Percentiles rank a stretch among this genome's conserved stretches.
phyloP scores from a whole-genome alignment of 2,113 vertebrate genomes.

The Lates calcarifer region DNA sequence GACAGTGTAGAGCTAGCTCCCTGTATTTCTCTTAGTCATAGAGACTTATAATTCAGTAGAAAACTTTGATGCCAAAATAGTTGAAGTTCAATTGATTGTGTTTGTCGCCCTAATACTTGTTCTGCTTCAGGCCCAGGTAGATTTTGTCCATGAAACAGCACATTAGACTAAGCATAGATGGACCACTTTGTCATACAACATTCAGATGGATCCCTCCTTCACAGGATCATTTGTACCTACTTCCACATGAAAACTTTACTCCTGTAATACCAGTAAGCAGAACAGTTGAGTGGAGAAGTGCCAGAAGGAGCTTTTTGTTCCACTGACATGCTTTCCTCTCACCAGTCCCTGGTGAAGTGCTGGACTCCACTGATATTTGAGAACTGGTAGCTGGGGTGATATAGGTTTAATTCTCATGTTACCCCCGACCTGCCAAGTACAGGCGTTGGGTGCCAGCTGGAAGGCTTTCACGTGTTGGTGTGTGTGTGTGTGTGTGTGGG shows the following conservation, averaged over 20 bases:
- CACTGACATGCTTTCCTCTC: conserved; percentile 76
- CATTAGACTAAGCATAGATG: neutral
- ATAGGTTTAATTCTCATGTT: conserved; percentile 89
- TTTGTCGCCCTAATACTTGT: conserved; percentile 2
- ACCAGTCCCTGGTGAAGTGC: conserved; percentile 83
- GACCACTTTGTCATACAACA: conserved; percentile 23
- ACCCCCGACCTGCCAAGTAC: conserved; percentile 84
- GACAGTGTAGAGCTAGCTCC: neutral
- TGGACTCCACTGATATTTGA: conserved; percentile 89
- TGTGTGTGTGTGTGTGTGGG: conserved; percentile 26
- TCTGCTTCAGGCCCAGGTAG: neutral
- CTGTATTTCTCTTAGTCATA: neutral
- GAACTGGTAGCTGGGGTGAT: conserved; percentile 82
- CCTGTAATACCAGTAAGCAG: conserved; percentile 52
- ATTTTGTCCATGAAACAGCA: neutral
- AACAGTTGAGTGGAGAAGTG: conserved; percentile 74
- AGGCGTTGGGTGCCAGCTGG: conserved; percentile 85
- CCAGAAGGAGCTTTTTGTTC: conserved; percentile 80
- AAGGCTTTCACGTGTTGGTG: conserved; percentile 82
- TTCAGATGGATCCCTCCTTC: conserved; percentile 27
- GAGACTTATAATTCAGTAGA: conserved; percentile 3
- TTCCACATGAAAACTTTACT: conserved; percentile 78
- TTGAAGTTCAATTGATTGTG: neutral
- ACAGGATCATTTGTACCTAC: conserved; percentile 49
- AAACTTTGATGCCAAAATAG: conserved; percentile 15